A percentile compares a stretch with the other conserved stretches of the same genome.
These are phyloP conservation scores for Sminthurides bifidus DNA, from an alignment of 1,140 invertebrate species.

Conservation along the genomic window DNA sequence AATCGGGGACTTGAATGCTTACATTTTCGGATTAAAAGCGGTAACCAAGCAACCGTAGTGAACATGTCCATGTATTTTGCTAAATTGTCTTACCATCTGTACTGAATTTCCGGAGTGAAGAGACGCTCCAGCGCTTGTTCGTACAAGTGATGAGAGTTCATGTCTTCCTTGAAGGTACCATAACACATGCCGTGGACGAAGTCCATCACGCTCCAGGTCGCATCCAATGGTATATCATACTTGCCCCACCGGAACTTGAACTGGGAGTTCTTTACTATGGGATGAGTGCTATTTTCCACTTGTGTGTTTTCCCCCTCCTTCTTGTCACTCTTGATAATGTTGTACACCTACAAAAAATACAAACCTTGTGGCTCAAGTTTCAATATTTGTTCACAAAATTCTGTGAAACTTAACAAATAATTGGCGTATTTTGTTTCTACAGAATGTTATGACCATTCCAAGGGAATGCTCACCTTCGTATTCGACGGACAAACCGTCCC, in stretches of 20 bases:
- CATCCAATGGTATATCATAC: constrained; percentile 19
- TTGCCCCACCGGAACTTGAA: constrained; percentile 14
- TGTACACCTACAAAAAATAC: not conserved
- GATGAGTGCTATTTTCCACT: not conserved
- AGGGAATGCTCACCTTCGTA: not conserved
- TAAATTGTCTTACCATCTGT: constrained; percentile 15
- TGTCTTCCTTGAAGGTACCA: constrained; percentile 6
- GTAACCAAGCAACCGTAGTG: too few species aligned
- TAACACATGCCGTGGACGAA: constrained; percentile 26
- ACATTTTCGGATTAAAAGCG: too few species aligned
- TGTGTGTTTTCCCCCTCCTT: not conserved
- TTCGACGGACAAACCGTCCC: constrained; percentile 2
- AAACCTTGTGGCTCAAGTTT: not conserved
- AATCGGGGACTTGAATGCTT: too few species aligned
- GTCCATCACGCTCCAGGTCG: constrained; percentile 12
- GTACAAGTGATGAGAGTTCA: constrained; percentile 24
- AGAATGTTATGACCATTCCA: not conserved
- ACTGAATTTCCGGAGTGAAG: constrained; percentile 21
- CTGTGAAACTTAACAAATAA: not conserved
- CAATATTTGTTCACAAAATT: not conserved
- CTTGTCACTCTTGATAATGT: not conserved
- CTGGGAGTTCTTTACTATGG: not conserved
- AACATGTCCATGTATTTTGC: not conserved
- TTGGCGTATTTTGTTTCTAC: not conserved
- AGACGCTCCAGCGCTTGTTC: constrained; percentile 16